Evolutionary conservation across 2,888 invertebrate species (phyloP).

Genomic region (Oxyscelio sp.): DNA sequence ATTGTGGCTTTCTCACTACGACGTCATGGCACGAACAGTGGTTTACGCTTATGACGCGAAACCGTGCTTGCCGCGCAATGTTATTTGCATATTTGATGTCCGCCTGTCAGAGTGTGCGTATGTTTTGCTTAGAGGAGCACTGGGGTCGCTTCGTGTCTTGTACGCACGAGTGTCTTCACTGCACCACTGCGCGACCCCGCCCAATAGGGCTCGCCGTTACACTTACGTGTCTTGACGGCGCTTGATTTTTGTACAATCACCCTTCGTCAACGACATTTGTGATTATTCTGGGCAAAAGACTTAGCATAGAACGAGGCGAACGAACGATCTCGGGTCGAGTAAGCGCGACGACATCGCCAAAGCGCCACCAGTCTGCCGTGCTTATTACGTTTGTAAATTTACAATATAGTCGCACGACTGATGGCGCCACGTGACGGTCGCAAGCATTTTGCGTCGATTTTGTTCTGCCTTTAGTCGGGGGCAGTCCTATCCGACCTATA

Average conservation of each 20-base stretch:
- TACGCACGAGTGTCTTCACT: conserved; percentile 65
- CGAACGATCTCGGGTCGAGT: conserved; percentile 40
- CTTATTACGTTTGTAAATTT: conserved; percentile 33
- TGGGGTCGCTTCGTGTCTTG: conserved; percentile 83
- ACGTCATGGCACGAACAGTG: conserved; percentile 81
- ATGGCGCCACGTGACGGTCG: conserved; percentile 62
- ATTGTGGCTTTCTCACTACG: conserved; percentile 81
- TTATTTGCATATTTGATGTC: conserved; percentile 46
- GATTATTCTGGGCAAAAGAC: conserved; percentile 44
- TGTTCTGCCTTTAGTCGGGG: too few relatives aligned
- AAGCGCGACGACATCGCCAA: conserved; percentile 64
- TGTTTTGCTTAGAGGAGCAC: conserved; percentile 77
- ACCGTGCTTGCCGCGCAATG: conserved; percentile 56
- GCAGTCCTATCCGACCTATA: too few relatives aligned
- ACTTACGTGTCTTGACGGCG: conserved; percentile 68
- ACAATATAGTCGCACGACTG: conserved; percentile 18
- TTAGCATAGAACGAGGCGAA: conserved; percentile 55
- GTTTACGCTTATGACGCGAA: conserved; percentile 56
- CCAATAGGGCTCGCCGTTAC: conserved; percentile 59
- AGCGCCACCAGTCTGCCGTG: conserved; percentile 64
- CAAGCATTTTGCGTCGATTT: too few relatives aligned
- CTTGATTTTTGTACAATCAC: conserved; percentile 53
- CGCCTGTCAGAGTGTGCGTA: conserved; percentile 52
- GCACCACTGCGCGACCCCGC: conserved; percentile 69
- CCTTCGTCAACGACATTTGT: conserved; percentile 65